Evolutionary conservation across 2,113 vertebrate genomes (phyloP), one percentile per base, ranked within the genome.

Genomic region (Microtus ochrogaster): DNA sequence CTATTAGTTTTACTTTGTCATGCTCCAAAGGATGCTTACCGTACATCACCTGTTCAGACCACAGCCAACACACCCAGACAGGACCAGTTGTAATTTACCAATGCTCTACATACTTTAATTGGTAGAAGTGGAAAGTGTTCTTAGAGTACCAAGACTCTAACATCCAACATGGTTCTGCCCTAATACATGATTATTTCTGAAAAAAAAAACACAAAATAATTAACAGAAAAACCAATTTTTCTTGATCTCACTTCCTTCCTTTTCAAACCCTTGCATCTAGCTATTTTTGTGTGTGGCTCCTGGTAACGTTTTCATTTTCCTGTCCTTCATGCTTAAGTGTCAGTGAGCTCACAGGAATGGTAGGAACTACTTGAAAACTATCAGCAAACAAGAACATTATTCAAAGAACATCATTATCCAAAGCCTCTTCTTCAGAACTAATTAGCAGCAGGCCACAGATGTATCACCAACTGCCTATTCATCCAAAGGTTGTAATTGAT

Each of bases 241-340:
- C n/a, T 78, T 82, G 21, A 19, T 82, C 70, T 63, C n/a, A 41
- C 92, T 52, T 66, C n/a, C 39, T 78, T 90, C 44, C 22, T 7
- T 47, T 84, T 90, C 74, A 30, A 94, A 89, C 13, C n/a, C 55
- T 49, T 77, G 77, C 19, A 61, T 63, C 88, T 77, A 92, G 70
- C 77, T 96, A 92, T 86, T 94, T 85, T 95, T 85, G 92, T 73
- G 74, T 89, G 88, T 94, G 89, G 82, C 30, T 82, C 26, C n/a
- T 77, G 78, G 61, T 63, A 83, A 85, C 5, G 26, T 19, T 91
- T 96, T 95, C 36, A 52, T 63, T 86, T 94, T 94, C 95, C 73
- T 8, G 66, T 72, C 30, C 19, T 92, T 92, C 52, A 55, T 73
- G 17, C 24, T 76, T 66, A 94, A 95, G 65, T 63, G 49, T 72